Evolutionary conservation across 2,113 vertebrate species (phyloP).

Genomic region (Sinocyclocheilus grahami): DNA sequence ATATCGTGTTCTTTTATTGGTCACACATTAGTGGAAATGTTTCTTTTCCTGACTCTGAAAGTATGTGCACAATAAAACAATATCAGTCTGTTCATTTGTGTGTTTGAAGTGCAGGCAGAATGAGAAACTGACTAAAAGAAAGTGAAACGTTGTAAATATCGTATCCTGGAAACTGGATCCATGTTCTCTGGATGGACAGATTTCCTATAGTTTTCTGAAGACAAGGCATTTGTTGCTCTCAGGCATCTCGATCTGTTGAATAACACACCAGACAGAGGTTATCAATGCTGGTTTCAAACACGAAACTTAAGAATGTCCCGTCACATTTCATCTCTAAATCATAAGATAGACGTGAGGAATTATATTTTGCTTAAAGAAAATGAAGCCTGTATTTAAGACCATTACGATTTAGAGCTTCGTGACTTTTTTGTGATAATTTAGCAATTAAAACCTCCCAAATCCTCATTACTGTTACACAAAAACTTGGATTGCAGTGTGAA

Average conservation of each 20-base stretch:
- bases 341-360: background rate
- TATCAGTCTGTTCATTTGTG: background rate
- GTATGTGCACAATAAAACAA: constrained; percentile 16
- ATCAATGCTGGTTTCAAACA: background rate
- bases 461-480: background rate
- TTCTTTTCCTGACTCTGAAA: constrained; percentile 30
- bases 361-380: background rate
- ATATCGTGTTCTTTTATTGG: constrained; percentile 77
- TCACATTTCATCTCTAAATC: background rate
- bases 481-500: background rate
- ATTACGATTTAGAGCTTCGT: background rate
- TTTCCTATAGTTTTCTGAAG: constrained; percentile 69
- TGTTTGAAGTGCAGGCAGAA: background rate
- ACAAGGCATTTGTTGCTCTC: constrained; percentile 75
- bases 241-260: constrained; percentile 74
- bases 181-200: constrained; percentile 6
- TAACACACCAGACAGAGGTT: background rate
- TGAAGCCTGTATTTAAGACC: background rate
- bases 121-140: background rate
- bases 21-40: constrained; percentile 44
- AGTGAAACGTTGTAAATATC: background rate
- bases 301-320: background rate
- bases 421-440: background rate
- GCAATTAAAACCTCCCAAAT: background rate
- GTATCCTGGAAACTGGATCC: background rate